These are phyloP conservation scores for Brevimyrus niger DNA, from an alignment of 2,113 vertebrate species.

Conservation along the genomic window DNA sequence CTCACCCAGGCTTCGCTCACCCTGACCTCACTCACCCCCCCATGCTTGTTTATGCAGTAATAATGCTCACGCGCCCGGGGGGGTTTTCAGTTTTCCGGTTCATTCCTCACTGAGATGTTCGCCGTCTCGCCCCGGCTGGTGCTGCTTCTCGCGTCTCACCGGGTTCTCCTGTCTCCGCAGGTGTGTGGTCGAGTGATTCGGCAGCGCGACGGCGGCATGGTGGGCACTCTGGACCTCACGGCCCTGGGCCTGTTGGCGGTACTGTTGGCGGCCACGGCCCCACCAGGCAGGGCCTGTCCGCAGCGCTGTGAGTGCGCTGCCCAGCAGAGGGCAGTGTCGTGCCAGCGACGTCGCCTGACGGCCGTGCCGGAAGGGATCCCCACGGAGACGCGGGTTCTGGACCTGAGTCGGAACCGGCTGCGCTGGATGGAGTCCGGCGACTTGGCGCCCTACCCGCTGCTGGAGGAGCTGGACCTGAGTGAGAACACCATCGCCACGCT, in stretches of 20 bases:
- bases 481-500: conserved; percentile 87
- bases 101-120: not conserved
- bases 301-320: conserved; percentile 84
- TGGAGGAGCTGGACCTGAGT: conserved; percentile 92
- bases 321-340: conserved; percentile 74
- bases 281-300: conserved; percentile 62
- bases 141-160: not conserved
- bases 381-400: conserved; percentile 80
- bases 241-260: conserved; percentile 55
- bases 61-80: not conserved
- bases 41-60: not conserved
- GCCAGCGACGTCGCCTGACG: conserved; percentile 78
- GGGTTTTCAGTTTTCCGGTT: not conserved
- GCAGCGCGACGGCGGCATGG: conserved; percentile 57
- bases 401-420: conserved; percentile 90
- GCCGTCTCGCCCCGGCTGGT: not conserved
- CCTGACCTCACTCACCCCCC: not conserved
- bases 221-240: conserved; percentile 38
- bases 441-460: conserved; percentile 71
- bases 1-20: not conserved
- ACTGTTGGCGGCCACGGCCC: conserved; percentile 46
- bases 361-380: conserved; percentile 90
- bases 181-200: conserved; percentile 63
- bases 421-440: conserved; percentile 85
- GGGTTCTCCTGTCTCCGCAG: conserved; percentile 45